Evolutionary conservation across 1,140 invertebrate species (phyloP), one percentile per base, ranked within the genome.

Genomic region (Mylabris phalerata): DNA sequence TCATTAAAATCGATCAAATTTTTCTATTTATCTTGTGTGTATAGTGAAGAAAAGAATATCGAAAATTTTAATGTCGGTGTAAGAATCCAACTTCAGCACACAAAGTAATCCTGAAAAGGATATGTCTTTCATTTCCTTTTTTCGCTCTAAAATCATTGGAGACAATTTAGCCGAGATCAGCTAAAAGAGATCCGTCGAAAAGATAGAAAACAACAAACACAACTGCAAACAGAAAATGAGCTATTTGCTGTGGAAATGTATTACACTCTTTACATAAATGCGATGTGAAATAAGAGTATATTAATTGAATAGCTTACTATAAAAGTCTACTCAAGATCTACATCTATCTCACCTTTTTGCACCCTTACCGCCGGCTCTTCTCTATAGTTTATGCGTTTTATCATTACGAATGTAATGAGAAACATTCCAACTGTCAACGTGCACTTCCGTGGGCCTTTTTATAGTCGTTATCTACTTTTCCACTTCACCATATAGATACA

Each of bases 71-170:
- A 55, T 55, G 51, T 45, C 43, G 46, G 51, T 43, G 46, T 45
- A 45, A 55, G 51, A 55, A 55, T 55, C 46, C 42, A 46, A 55
- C 47, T 55, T 41, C 52, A 47, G 44, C 45, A 55, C 52, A 48
- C 52, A 55, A 55, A 55, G 52, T 55, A 55, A 55, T 55, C 32
- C 44, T 55, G 45, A 48, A 55, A 55, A 44, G 52, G 52, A 55
- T 55, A 55, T 47, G 44, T 55, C 44, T 24, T 32, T 48, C 52
- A 48, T 55, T 55, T 55, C 47, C 52, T 55, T 55, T 38, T 55
- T 54, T 48, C 10, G 6, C 41, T 42, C 9, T 42, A 45, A 42
- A 45, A 54, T 54, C 44, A 54, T 54, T 55, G 38, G 44, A 48
- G 45, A 55, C 52, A 55, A 55, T 55, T 55, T 44, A 32, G 52